phyloP scores from a whole-genome alignment of 23 tunicate species.

The Trididemnum miniatum region DNA sequence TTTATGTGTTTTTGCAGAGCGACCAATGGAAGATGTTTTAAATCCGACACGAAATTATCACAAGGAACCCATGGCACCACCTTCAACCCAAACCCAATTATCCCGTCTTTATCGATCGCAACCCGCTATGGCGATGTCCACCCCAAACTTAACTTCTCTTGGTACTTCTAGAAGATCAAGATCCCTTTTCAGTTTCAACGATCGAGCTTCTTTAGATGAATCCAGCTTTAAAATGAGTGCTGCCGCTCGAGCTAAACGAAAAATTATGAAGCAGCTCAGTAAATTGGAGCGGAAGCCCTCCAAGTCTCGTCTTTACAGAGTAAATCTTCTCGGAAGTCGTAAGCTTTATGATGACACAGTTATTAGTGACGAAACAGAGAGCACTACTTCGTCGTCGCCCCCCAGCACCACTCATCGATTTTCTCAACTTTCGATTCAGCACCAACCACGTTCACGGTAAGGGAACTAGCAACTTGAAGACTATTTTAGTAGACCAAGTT shows the following conservation, averaged over 20 bases:
- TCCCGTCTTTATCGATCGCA: no score
- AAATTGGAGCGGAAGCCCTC: slow-evolving; percentile 16
- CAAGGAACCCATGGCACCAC: no score
- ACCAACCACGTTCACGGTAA: not conserved
- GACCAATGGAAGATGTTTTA: no score
- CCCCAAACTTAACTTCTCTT: slow-evolving; percentile 30
- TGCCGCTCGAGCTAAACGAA: slow-evolving; percentile 10
- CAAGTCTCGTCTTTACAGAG: not conserved
- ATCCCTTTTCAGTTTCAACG: not conserved
- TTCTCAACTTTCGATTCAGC: not conserved
- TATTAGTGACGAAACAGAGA: slow-evolving; percentile 27
- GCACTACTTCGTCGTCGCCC: not conserved
- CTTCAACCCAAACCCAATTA: no score
- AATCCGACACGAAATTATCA: no score
- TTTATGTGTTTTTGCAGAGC: no score
- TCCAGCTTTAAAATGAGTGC: not conserved
- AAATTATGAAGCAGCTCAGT: slow-evolving; percentile 29
- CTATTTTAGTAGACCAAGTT: no score
- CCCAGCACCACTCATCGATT: not conserved
- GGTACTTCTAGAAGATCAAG: not conserved
- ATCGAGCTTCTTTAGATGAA: not conserved
- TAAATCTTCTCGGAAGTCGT: not conserved
- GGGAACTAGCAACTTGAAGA: no score
- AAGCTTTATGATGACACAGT: slow-evolving; percentile 52
- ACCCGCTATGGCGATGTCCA: slow-evolving; percentile 66